Evolutionary conservation across 2,888 invertebrate species (phyloP).

Genomic region (Achlya flavicornis): DNA sequence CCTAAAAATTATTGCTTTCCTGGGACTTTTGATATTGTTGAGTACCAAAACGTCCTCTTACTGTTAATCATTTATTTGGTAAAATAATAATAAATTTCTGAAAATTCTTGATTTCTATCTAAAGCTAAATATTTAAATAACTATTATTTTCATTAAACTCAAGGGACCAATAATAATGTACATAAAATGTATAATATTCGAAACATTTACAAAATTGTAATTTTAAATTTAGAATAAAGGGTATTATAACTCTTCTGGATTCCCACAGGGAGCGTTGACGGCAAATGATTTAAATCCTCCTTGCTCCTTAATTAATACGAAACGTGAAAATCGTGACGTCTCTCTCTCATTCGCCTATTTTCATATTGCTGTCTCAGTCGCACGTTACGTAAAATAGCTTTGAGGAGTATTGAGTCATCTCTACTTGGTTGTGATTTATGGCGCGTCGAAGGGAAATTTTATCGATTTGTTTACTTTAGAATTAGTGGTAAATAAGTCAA

Average conservation of each 20-base stretch:
- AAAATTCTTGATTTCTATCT: too few relatives aligned
- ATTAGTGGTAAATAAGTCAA: slow-evolving; percentile 73
- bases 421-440: slow-evolving; percentile 74
- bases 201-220: slow-evolving; percentile 79
- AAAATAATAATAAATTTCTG: too few relatives aligned
- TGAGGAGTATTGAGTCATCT: slow-evolving; percentile 77
- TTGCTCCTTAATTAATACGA: slow-evolving; percentile 78
- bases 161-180: slow-evolving; percentile 62
- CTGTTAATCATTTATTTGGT: too few relatives aligned
- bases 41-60: too few relatives aligned
- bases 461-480: slow-evolving; percentile 81
- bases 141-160: slow-evolving; percentile 45
- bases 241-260: slow-evolving; percentile 79
- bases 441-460: slow-evolving; percentile 65
- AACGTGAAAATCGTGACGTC: slow-evolving; percentile 54
- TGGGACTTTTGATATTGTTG: too few relatives aligned
- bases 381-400: slow-evolving; percentile 59
- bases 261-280: slow-evolving; percentile 82
- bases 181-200: slow-evolving; percentile 70
- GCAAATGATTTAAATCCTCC: slow-evolving; percentile 78
- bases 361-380: slow-evolving; percentile 45
- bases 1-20: too few relatives aligned
- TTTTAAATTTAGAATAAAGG: slow-evolving; percentile 83
- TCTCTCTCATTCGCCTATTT: slow-evolving; percentile 47
- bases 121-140: background rate